phyloP scores from a whole-genome alignment of 1,140 invertebrate genomes.

The Melanaphis sacchari region DNA sequence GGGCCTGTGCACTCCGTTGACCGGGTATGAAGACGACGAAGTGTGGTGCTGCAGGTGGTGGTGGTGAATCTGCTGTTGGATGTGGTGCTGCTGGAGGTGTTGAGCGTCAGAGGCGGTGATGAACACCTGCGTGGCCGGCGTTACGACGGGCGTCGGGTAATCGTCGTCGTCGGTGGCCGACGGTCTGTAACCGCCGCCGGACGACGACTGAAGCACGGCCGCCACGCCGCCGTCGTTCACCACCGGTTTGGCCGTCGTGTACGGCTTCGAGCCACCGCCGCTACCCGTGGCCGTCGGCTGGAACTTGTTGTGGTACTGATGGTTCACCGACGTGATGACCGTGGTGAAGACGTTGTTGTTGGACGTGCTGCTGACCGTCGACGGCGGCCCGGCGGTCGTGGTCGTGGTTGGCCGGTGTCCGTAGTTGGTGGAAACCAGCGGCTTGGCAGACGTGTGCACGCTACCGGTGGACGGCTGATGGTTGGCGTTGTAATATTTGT shows the following conservation, averaged over 20 bases:
- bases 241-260: constrained; percentile 54
- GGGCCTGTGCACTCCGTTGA: background rate
- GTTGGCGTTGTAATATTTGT: background rate
- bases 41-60: constrained; percentile 15
- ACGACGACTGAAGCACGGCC: background rate
- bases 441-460: background rate
- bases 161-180: background rate
- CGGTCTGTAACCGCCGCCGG: background rate
- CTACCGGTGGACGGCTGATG: background rate
- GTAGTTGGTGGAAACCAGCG: background rate
- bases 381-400: background rate
- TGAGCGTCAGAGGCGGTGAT: constrained; percentile 15
- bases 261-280: background rate
- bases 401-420: background rate
- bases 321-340: constrained; percentile 26
- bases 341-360: constrained; percentile 25
- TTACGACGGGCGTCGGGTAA: constrained; percentile 25
- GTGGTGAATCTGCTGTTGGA: constrained; percentile 6
- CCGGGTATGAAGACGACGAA: background rate
- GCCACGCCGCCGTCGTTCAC: background rate
- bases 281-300: constrained; percentile 10
- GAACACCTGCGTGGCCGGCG: background rate
- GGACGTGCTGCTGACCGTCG: background rate
- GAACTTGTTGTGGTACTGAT: constrained; percentile 33
- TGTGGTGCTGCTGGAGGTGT: background rate